These are phyloP conservation scores for Drosophila acutilabella DNA, from an alignment of 2,888 invertebrate species.

Conservation along the genomic window DNA sequence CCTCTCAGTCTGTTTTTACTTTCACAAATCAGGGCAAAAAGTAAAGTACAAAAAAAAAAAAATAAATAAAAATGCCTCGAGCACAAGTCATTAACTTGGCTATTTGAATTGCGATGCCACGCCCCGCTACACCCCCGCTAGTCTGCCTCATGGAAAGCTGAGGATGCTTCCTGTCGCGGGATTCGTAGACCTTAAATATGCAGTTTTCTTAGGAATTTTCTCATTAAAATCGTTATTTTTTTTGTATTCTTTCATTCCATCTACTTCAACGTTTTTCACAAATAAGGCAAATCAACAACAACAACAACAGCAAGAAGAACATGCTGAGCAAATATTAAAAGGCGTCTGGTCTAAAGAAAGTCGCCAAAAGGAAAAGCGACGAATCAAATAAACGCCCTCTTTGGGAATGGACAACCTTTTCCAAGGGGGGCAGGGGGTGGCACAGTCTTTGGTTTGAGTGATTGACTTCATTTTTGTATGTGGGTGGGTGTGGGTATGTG, in stretches of 20 bases:
- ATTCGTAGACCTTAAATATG: constrained; percentile 71
- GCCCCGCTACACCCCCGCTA: constrained; percentile 9
- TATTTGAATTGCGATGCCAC: constrained; percentile 71
- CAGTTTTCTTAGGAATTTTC: constrained; percentile 81
- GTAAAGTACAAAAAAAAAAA: constrained; percentile 41
- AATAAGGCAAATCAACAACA: constrained; percentile 71
- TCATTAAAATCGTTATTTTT: constrained; percentile 69
- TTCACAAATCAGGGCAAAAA: constrained; percentile 73
- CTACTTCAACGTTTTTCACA: constrained; percentile 40
- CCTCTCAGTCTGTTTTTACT: constrained; percentile 46
- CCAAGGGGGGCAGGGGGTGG: not conserved
- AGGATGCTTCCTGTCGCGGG: constrained; percentile 64
- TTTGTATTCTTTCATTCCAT: constrained; percentile 34
- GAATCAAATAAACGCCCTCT: constrained; percentile 39
- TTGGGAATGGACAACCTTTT: constrained; percentile 38
- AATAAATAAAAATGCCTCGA: constrained; percentile 52
- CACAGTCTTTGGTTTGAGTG: constrained; percentile 67
- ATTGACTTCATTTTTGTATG: constrained; percentile 67
- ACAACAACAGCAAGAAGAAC: constrained; percentile 30
- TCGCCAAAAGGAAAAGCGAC: constrained; percentile 45
- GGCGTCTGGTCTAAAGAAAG: constrained; percentile 75
- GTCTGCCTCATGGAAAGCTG: not conserved
- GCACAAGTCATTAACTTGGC: constrained; percentile 82
- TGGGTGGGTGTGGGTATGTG: constrained; percentile 10
- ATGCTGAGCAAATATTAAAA: constrained; percentile 76